Evolutionary conservation across 1,140 invertebrate species (phyloP), one percentile per base, ranked within the genome.

Genomic region (Maconellicoccus hirsutus): DNA sequence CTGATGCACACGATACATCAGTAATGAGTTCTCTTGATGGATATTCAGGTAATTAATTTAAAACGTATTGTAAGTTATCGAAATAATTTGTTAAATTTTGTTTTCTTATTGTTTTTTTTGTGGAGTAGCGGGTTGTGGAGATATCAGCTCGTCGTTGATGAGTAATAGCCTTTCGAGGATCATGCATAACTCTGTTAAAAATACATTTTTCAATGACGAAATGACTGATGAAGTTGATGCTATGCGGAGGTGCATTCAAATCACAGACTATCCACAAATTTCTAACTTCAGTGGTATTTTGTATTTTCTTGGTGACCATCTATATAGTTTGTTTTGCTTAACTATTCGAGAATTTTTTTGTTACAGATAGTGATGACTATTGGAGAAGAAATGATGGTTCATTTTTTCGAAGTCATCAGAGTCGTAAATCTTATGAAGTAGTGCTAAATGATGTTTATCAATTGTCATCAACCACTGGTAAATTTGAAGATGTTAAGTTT

Each of bases 381-480:
- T 66, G 61, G 61, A 22, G 25, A 26, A 66, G 22, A 25, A 66
- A 23, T 25, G 61, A 66, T 66, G 25, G 61, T 23, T 25, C 25
- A 6, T 66, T 66, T 25, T 66, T 66, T 19, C 21, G 61, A 22
- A 66, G 22, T 66, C 61, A 66, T 25, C 21, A 25, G 22, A 26
- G 21, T 70, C 83, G 84, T 74, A 78, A 83, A 16, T 82, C 82
- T 3, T 82, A 82, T 3, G 79, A 82, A 4, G 76, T 84, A 70
- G 75, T 85, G 33, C 79, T 78, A 75, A 79, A 79, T 74, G 82
- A 80, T 73, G 78, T 80, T 59, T 85, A 85, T 77, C 84, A 85
- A 76, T 75, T 85, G 38, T 80, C 84, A n/a, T 79, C 82, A 29
- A 80, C 79, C 8, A 77, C 81, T 38, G 73, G 77, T 71, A 80